These are phyloP conservation scores for Tautogolabrus adspersus DNA, from an alignment of 2,113 vertebrate genomes.

Conservation along the genomic window DNA sequence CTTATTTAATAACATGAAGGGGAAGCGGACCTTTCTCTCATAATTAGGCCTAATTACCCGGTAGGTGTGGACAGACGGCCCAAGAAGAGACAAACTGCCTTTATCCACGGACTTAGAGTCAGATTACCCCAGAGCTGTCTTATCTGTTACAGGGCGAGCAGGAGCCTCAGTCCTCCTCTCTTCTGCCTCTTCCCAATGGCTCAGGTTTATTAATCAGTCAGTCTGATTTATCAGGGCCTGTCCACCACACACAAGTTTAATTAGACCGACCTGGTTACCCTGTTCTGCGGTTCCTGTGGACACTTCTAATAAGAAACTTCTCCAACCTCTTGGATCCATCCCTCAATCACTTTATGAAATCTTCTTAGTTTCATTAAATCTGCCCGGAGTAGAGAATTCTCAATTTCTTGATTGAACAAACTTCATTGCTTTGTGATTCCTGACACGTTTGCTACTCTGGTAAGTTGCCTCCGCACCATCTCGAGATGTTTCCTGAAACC, in stretches of 20 bases:
- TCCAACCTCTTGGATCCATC: slow-evolving; percentile 27
- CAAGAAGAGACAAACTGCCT: slow-evolving; percentile 99
- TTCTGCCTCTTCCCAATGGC: slow-evolving; percentile 89
- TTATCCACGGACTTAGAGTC: slow-evolving; percentile 99
- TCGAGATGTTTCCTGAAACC: slow-evolving; percentile 1
- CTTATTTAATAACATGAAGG: slow-evolving; percentile 99
- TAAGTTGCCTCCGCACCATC: not conserved
- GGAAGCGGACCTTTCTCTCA: slow-evolving; percentile 98
- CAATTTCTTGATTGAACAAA: not conserved
- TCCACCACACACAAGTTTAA: slow-evolving; percentile 48
- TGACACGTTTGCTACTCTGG: not conserved
- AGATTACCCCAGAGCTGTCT: slow-evolving; percentile 95
- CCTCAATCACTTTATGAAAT: slow-evolving; percentile 30
- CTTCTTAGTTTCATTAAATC: slow-evolving; percentile 31
- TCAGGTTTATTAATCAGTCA: slow-evolving; percentile 86
- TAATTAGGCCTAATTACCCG: slow-evolving; percentile 99
- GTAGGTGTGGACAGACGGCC: slow-evolving; percentile 98
- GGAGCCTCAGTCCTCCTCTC: slow-evolving; percentile 90
- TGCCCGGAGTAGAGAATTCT: not conserved
- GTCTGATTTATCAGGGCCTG: slow-evolving; percentile 77
- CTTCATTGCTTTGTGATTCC: slow-evolving; percentile 14
- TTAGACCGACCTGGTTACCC: slow-evolving; percentile 33
- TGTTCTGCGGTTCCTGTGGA: slow-evolving; percentile 17
- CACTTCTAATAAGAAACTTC: slow-evolving; percentile 39
- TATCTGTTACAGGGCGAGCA: slow-evolving; percentile 95